Percentiles rank a stretch among this genome's conserved stretches.
These are phyloP conservation scores for Zaprionus ghesquierei DNA, from an alignment of 1,140 invertebrate genomes.

Conservation along the genomic window DNA sequence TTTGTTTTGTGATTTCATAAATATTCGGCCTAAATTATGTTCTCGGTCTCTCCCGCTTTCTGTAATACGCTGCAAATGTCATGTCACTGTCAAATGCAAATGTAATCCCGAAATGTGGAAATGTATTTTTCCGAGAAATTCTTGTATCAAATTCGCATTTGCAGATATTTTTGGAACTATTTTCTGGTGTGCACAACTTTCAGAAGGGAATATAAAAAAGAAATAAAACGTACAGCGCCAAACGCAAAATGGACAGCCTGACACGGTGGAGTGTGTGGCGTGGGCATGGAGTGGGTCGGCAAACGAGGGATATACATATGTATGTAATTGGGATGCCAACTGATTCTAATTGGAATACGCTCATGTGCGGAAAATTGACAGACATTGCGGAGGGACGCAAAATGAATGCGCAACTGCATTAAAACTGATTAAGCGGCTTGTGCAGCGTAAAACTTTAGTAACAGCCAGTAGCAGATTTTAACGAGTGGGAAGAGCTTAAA, in stretches of 20 bases:
- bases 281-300: neutral
- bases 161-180: constrained; percentile 15
- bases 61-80: constrained; percentile 10
- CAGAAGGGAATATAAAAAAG: neutral
- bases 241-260: neutral
- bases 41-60: neutral
- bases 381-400: constrained; percentile 4
- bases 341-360: constrained; percentile 13
- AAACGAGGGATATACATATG: neutral
- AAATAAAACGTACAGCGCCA: neutral
- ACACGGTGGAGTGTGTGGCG: too few species aligned
- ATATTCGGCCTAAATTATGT: constrained; percentile 8
- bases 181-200: neutral
- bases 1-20: constrained; percentile 16
- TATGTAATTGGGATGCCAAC: neutral
- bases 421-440: neutral
- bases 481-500: too few species aligned
- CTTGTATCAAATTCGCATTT: constrained; percentile 5
- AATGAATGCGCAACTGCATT: neutral
- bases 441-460: neutral
- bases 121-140: constrained; percentile 4
- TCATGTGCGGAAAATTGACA: constrained; percentile 2
- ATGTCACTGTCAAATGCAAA: constrained; percentile 38
- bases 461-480: too few species aligned
- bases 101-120: neutral